Base-by-base conservation (phyloP, 2,888 invertebrate species). In the Anodontia alba region DNA sequence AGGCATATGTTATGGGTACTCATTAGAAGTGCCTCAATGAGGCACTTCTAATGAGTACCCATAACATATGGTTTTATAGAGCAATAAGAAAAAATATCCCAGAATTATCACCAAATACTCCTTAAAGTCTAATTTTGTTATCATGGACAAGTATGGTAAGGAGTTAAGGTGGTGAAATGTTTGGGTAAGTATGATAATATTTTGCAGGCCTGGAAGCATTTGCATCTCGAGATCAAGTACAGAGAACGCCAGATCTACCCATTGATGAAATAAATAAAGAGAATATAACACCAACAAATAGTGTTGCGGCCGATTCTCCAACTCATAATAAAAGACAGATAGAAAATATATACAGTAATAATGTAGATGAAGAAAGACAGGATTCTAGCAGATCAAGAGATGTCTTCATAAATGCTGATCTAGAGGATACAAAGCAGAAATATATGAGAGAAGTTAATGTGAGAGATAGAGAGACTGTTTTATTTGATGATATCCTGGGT, bases 201-300 rank as follows among this genome's bases (percentile, higher is more conserved):
- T n/a, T n/a, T n/a, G n/a, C 31, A 86, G 86, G 86, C n/a, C 23
- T 83, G 33, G 86, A 86, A 73, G 86, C 86, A 15, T 86, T 86
- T 78, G 69, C 75, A 33, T 69, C 69, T 10, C 72, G 69, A 12
- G 33, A 54, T n/a, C 12, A 74, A 26, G 73, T 86, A 3, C 31
- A 49, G 17, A 72, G 83, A 49, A 86, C 83, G 7, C 86, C 86
- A 33, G 86, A 86, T 23, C 33, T 83, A 17, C 73, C 71, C 0
- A 82, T 66, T 31, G 68, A 29, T 7, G 38, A 38, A 38, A 12
- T 38, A 12, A 42, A 78, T 36, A 80, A 77, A 62, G 84, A 80
- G 17, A 74, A 79, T 75, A 43, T 81, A 1, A 57, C 67, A 15
- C 73, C 79, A 2, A 33, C 33, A 8, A 36, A 74, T 26, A 51